Conservation (phyloP, 2,113 vertebrate genomes). For the Ophiodon elongatus region DNA sequence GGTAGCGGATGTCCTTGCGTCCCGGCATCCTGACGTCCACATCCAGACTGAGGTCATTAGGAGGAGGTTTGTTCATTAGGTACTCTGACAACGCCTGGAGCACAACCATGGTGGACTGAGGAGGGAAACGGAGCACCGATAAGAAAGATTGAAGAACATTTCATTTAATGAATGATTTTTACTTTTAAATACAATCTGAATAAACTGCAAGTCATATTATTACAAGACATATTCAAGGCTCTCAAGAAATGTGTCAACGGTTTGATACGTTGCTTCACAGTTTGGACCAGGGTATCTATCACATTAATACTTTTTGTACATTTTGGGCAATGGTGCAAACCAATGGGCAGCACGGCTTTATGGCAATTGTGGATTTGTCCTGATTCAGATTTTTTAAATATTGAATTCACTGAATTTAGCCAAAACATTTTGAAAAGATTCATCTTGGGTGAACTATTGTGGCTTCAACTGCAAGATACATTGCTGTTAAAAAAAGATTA, state of each 20-base stretch:
- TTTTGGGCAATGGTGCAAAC: not conserved
- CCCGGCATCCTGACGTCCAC: slow-evolving; percentile 75
- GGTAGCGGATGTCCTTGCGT: slow-evolving; percentile 69
- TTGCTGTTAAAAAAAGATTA: not conserved
- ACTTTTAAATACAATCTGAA: not conserved
- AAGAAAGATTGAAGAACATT: not conserved
- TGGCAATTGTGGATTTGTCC: not conserved
- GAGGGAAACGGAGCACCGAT: not conserved
- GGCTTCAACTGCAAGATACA: too few species aligned
- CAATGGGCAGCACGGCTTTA: too few species aligned
- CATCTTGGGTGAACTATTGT: too few species aligned
- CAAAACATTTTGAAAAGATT: not conserved
- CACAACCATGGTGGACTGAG: slow-evolving; percentile 85
- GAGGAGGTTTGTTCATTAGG: slow-evolving; percentile 61
- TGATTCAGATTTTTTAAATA: not conserved
- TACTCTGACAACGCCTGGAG: slow-evolving; percentile 85
- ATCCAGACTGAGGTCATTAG: slow-evolving; percentile 55
- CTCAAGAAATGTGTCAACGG: not conserved
- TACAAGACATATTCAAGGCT: not conserved
- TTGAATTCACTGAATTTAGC: not conserved
- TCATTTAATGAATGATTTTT: not conserved
- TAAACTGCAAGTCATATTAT: not conserved
- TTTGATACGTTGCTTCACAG: not conserved
- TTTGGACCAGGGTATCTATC: not conserved
- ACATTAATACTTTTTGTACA: not conserved